Evolutionary conservation across 2,797 vertebrate species (phyloP), one percentile per base, ranked within the genome.

Genomic region (Choloepus didactylus): DNA sequence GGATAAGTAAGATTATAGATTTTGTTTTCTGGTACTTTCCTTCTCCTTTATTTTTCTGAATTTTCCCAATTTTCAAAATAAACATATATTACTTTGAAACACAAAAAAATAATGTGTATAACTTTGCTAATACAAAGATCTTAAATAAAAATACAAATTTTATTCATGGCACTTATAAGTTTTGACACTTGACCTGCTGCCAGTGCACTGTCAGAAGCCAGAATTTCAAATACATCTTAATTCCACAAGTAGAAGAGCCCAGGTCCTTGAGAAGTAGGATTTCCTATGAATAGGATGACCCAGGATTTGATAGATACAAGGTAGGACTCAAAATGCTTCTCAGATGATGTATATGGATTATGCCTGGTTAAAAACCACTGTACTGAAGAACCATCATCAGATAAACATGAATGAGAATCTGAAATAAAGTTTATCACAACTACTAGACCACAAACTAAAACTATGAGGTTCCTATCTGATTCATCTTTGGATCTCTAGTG

Each of bases 41-140:
- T 11, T 72, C 29, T 25, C 44, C 35, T 93, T 70, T 64, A 19
- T 70, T 93, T 59, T n/a, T 46, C 38, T 51, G 2, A 60, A 49
- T 56, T 81, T 76, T 75, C 46, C 59, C 51, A n/a, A 49, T 64
- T 95, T 94, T 89, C 44, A 94, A 93, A 91, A 38, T 91, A 23
- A 49, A 2, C 69, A 90, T 54, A 35, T 80, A 72, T 80, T 67
- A 77, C 27, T 89, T 64, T 75, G 69, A 62, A 44, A 76, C 6
- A 91, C 31, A 87, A 76, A 1, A 44, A 38, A 77, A 64, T n/a
- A 44, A 44, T 21, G 4, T 66, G 23, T 5, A 12, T 59, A n/a
- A 18, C 6, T 92, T 41, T 38, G 15, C 44, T 64, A 85, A 91
- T 35, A 80, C n/a, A 72, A 94, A 94, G 7, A 82, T 76, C 21